phyloP scores from a whole-genome alignment of 2,797 vertebrate species.

The Aldrovandia affinis region DNA sequence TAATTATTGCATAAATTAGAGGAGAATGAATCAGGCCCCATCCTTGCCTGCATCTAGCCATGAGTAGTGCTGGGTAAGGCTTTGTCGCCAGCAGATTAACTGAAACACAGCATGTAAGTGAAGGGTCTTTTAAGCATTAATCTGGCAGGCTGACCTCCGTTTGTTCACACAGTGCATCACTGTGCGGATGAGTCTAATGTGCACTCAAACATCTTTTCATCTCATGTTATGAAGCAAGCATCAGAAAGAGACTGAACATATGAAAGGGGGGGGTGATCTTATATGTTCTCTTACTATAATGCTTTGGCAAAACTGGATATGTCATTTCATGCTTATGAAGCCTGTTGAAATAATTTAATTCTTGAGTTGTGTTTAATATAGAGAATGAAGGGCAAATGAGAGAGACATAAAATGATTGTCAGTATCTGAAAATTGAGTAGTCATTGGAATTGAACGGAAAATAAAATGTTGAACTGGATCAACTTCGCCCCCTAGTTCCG shows the following conservation, averaged over 20 bases:
- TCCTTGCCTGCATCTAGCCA: constrained; percentile 61
- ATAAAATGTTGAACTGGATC: not conserved
- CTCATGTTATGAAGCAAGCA: not conserved
- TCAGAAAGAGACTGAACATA: not conserved
- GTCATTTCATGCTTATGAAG: constrained; percentile 6
- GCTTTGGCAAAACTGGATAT: not conserved
- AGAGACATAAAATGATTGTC: not conserved
- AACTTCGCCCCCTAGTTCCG: too few species aligned
- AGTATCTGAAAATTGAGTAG: too few species aligned
- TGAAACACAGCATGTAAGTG: constrained; percentile 59
- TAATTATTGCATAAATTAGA: constrained; percentile 77
- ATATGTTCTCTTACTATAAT: not conserved
- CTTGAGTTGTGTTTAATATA: not conserved
- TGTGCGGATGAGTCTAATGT: not conserved
- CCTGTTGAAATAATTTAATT: not conserved
- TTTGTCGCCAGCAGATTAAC: constrained; percentile 69
- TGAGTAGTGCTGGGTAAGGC: constrained; percentile 51
- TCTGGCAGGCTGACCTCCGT: constrained; percentile 42
- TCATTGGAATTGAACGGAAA: not conserved
- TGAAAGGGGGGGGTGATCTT: constrained; percentile 2
- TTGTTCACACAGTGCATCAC: not conserved
- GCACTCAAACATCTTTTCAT: not conserved
- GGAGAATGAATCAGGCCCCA: constrained; percentile 68
- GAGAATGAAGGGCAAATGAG: not conserved
- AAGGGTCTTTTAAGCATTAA: constrained; percentile 44